phyloP scores from a whole-genome alignment of 2,797 vertebrate species.

The Gymnothorax javanicus region DNA sequence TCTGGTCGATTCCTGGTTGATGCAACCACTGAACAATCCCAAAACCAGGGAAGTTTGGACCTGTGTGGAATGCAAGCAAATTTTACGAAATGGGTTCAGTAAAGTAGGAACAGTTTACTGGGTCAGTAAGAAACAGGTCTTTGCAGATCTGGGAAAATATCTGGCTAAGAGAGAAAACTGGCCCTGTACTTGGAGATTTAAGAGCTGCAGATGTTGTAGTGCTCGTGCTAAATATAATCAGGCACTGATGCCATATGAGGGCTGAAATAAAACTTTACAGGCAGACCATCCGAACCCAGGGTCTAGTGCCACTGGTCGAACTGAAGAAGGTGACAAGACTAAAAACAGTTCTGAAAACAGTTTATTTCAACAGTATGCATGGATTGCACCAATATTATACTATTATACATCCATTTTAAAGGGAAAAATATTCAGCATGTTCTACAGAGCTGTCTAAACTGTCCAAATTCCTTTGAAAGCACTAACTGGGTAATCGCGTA shows the following conservation, averaged over 20 bases:
- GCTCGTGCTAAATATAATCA: too few relatives aligned
- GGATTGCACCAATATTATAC: background rate
- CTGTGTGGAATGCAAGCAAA: background rate
- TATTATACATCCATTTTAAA: background rate
- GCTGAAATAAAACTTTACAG: too few relatives aligned
- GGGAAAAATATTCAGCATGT: background rate
- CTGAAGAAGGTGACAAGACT: background rate
- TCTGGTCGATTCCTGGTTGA: background rate
- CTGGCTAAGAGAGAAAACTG: too few relatives aligned
- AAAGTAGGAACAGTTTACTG: background rate
- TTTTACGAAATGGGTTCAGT: background rate
- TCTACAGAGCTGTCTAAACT: background rate
- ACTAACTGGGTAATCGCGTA: constrained; percentile 6
- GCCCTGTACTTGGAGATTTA: too few relatives aligned
- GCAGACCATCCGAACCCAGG: too few relatives aligned
- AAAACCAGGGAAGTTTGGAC: background rate
- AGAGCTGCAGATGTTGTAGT: too few relatives aligned
- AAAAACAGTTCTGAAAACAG: background rate
- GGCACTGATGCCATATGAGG: too few relatives aligned
- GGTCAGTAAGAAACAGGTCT: background rate
- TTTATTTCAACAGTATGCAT: background rate
- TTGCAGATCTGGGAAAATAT: background rate
- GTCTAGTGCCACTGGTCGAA: background rate
- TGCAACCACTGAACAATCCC: background rate
- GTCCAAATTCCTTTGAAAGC: background rate